Base-by-base conservation (phyloP, 2,888 invertebrate genomes). In the Melanostoma mellinum region DNA sequence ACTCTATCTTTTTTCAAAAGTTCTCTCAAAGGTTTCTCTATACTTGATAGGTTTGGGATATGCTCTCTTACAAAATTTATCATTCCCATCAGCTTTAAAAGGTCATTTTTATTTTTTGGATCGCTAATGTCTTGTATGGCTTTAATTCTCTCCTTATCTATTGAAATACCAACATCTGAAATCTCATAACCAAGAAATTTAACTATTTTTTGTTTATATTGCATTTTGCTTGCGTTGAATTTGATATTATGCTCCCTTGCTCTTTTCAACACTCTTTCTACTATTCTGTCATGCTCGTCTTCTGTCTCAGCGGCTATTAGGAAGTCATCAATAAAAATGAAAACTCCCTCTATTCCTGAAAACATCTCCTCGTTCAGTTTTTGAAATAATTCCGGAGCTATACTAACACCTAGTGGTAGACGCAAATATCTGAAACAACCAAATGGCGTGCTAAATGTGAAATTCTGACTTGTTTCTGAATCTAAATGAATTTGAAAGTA, bases 221-320 rank as follows among this genome's bases (percentile, higher is more conserved):
- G 69, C 1, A 63, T 1, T 56, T 71, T 77, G 2, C 71, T 36
- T 9, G 20, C 20, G 40, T 71, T 77, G 50, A 71, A 71, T 35
- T 20, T 61, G 36, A 76, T 50, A n/a, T 63, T 69, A 35, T 38
- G 35, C 44, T 71, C 56, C 36, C 35, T 30, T 8, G 77, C 71
- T 42, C 71, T 55, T 3, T 48, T 48, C 35, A 77, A n/a, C 9
- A 77, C 52, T 69, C 73, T 6, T 38, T 77, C 60, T 20, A 88
- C 65, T 40, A 85, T 87, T 56, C 72, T 4, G 76, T 88, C 87
- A 81, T 87, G 42, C 5, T 5, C 42, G 3, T 42, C 42, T 6
- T 42, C 42, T 42, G 42, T 6, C 42, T 42, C 42, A 6, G 42
- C 42, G 9, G 42, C 42, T 42, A 42, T 42, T 8, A 42, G 9